These are phyloP conservation scores for Lordiphosa stackelbergi DNA, from an alignment of 1,140 invertebrate species.

Conservation along the genomic window DNA sequence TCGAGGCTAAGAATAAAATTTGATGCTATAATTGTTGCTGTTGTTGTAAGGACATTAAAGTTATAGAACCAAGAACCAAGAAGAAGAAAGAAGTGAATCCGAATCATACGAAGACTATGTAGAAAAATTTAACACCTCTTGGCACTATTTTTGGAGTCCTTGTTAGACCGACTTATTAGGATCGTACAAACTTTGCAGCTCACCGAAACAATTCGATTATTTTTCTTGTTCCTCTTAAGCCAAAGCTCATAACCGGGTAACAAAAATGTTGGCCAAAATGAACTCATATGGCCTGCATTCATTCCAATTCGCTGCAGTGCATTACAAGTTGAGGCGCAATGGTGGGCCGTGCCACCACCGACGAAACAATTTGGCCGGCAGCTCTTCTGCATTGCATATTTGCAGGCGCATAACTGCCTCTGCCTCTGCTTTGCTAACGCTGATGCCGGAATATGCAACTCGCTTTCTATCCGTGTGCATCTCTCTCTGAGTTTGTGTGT, in stretches of 20 bases:
- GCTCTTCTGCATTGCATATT: conserved; percentile 52
- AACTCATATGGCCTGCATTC: not conserved
- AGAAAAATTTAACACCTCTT: no score
- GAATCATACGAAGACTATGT: no score
- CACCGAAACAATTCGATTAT: no score
- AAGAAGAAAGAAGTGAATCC: no score
- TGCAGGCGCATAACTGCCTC: conserved; percentile 42
- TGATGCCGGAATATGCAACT: conserved; percentile 33
- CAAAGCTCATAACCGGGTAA: conserved; percentile 2
- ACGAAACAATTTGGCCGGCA: conserved; percentile 42
- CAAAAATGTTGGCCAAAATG: conserved; percentile 9
- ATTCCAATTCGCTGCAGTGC: conserved; percentile 21
- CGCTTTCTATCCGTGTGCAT: conserved; percentile 15
- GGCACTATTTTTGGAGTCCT: no score
- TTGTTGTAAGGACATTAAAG: no score
- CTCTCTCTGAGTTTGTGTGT: conserved; percentile 3
- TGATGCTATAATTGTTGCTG: no score
- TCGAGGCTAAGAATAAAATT: conserved; percentile 2
- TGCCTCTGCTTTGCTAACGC: conserved; percentile 16
- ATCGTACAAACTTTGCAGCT: no score
- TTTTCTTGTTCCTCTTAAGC: not conserved
- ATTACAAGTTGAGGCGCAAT: conserved; percentile 29
- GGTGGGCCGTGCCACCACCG: conserved; percentile 9
- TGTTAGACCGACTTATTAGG: no score
- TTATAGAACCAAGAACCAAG: no score